A percentile compares a stretch with the other conserved stretches of the same genome.
These are phyloP conservation scores for Ligdia adustata DNA, from an alignment of 2,888 invertebrate species.

Conservation along the genomic window DNA sequence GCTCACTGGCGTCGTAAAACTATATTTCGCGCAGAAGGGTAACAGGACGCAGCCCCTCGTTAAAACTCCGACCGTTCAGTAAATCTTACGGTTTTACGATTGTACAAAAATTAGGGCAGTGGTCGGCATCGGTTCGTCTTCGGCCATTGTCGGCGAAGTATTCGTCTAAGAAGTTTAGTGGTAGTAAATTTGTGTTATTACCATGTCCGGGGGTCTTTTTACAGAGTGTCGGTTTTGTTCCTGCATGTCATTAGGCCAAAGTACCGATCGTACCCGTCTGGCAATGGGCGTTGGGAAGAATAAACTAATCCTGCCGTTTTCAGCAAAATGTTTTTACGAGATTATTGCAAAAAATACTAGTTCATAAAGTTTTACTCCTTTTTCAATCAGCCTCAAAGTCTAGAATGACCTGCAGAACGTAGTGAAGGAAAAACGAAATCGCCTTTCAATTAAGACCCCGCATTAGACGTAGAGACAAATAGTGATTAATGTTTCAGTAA, in stretches of 20 bases:
- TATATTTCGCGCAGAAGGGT: conserved; percentile 60
- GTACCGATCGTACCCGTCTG: conserved; percentile 21
- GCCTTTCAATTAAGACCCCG: conserved; percentile 27
- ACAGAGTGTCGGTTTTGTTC: conserved; percentile 39
- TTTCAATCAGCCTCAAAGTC: background rate
- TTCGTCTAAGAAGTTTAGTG: conserved; percentile 37
- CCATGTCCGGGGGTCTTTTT: conserved; percentile 34
- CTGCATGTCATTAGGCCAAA: conserved; percentile 37
- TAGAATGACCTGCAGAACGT: background rate
- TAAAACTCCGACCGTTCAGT: conserved; percentile 75
- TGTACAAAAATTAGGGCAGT: conserved; percentile 71
- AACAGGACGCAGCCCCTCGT: conserved; percentile 63
- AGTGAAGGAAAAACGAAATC: conserved; percentile 20
- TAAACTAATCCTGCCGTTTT: background rate
- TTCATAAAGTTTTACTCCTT: background rate
- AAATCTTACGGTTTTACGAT: conserved; percentile 79
- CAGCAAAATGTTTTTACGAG: too few species aligned
- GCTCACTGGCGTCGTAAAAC: conserved; percentile 72
- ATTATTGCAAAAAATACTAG: background rate
- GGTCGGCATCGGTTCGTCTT: conserved; percentile 40
- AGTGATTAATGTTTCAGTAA: conserved; percentile 38
- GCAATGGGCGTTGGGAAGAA: background rate
- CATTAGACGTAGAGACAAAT: conserved; percentile 31
- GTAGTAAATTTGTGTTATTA: conserved; percentile 39
- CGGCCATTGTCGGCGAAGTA: conserved; percentile 35